Evolutionary conservation across 2,113 vertebrate genomes (phyloP).

Genomic region (Pseudopodoces humilis): DNA sequence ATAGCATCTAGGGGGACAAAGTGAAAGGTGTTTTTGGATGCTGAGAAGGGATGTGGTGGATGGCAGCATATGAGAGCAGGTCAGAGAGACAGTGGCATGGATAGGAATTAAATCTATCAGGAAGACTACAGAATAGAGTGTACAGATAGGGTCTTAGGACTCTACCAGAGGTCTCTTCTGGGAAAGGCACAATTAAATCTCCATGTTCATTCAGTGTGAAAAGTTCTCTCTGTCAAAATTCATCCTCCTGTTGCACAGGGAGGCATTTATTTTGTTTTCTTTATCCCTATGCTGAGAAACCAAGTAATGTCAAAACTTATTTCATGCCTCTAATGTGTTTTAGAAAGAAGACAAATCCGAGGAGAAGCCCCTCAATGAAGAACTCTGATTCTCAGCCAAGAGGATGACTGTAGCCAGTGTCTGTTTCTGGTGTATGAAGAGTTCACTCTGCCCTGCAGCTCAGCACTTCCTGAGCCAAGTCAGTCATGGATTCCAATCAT

Average conservation of each 20-base stretch:
- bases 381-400: constrained; percentile 60
- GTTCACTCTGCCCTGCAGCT: not conserved
- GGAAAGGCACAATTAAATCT: not conserved
- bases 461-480: not conserved
- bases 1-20: not conserved
- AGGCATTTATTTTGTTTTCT: not conserved
- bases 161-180: not conserved
- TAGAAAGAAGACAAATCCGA: constrained; percentile 61
- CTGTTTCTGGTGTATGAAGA: not conserved
- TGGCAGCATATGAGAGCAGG: not conserved
- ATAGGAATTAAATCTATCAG: not conserved
- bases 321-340: constrained; percentile 39
- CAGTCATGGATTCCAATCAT: not conserved
- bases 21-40: not conserved
- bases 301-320: not conserved
- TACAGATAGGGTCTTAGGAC: not conserved
- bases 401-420: not conserved
- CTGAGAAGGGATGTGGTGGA: not conserved
- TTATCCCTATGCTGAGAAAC: not conserved
- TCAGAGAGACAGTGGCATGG: not conserved
- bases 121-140: not conserved
- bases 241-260: not conserved
- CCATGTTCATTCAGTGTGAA: not conserved
- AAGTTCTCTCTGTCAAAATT: not conserved
- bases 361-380: constrained; percentile 55